These are phyloP conservation scores for Gymnobelideus leadbeateri DNA, from an alignment of 2,113 vertebrate species.

Conservation along the genomic window DNA sequence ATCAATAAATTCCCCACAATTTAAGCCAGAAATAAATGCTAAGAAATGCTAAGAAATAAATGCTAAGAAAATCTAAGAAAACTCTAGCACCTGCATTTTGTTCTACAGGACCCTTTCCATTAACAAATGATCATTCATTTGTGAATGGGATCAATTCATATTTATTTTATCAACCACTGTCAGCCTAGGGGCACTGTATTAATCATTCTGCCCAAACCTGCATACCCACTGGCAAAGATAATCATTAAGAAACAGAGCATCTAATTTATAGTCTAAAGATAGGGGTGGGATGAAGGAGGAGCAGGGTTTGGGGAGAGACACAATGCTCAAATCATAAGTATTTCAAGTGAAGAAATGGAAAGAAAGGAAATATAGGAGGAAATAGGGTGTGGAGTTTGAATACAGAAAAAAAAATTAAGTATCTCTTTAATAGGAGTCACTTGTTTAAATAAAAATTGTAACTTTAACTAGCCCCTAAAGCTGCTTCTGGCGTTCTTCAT, in stretches of 20 bases:
- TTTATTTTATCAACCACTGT: constrained; percentile 30
- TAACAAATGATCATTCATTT: neutral
- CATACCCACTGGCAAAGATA: constrained; percentile 1
- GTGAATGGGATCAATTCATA: constrained; percentile 11
- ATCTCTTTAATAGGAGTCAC: neutral
- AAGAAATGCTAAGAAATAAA: neutral
- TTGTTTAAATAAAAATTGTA: neutral
- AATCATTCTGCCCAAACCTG: neutral
- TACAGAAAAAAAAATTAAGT: neutral
- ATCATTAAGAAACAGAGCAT: constrained; percentile 21
- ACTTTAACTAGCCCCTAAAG: constrained; percentile 6
- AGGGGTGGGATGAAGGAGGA: neutral
- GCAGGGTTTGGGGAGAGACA: neutral
- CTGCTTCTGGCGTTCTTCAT: neutral
- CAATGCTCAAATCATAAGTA: constrained; percentile 36
- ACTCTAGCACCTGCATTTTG: neutral
- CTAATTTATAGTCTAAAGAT: neutral
- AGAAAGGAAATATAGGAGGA: neutral
- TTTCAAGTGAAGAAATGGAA: constrained; percentile 7
- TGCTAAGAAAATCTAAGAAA: neutral
- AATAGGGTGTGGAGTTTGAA: neutral
- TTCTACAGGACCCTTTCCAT: constrained; percentile 12
- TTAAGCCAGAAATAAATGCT: constrained; percentile 9
- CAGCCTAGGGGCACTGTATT: neutral
- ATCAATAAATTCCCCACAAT: neutral